phyloP scores from a whole-genome alignment of 1,140 invertebrate species.

The Harlomillsia oculata region DNA sequence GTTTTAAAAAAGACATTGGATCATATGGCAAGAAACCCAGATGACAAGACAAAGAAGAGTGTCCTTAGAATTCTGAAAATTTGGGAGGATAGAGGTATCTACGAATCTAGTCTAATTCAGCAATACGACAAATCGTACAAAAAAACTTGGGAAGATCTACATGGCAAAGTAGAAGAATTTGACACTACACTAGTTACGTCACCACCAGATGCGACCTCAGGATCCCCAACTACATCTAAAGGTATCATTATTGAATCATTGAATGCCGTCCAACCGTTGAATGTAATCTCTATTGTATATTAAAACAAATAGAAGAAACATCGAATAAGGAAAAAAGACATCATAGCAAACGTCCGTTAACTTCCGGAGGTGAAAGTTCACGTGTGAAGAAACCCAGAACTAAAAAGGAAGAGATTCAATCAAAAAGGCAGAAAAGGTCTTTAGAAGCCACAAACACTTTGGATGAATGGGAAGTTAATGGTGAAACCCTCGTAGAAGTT shows the following conservation, averaged over 20 bases:
- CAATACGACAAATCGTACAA: constrained; percentile 58
- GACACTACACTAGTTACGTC: not conserved
- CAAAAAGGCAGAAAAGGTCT: constrained; percentile 18
- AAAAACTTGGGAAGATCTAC: constrained; percentile 36
- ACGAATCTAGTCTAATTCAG: constrained; percentile 63
- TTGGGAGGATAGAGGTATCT: constrained; percentile 86
- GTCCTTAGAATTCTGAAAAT: constrained; percentile 73
- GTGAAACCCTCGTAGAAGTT: constrained; percentile 28
- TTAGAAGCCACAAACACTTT: constrained; percentile 29
- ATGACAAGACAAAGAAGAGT: constrained; percentile 65
- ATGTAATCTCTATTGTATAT: too few species aligned
- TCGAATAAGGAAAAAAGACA: not conserved
- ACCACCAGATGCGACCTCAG: not conserved
- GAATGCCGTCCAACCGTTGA: too few species aligned
- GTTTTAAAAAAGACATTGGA: constrained; percentile 69
- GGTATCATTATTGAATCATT: too few species aligned
- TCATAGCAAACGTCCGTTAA: not conserved
- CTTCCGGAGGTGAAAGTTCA: not conserved
- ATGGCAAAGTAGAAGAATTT: constrained; percentile 18
- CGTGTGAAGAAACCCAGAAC: constrained; percentile 18
- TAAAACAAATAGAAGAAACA: not conserved
- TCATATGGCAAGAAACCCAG: constrained; percentile 61
- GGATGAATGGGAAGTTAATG: constrained; percentile 34
- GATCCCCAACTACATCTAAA: too few species aligned
- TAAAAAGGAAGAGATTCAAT: constrained; percentile 26